These are phyloP conservation scores for Chelonus insularis DNA, from an alignment of 1,140 invertebrate genomes.

Conservation along the genomic window DNA sequence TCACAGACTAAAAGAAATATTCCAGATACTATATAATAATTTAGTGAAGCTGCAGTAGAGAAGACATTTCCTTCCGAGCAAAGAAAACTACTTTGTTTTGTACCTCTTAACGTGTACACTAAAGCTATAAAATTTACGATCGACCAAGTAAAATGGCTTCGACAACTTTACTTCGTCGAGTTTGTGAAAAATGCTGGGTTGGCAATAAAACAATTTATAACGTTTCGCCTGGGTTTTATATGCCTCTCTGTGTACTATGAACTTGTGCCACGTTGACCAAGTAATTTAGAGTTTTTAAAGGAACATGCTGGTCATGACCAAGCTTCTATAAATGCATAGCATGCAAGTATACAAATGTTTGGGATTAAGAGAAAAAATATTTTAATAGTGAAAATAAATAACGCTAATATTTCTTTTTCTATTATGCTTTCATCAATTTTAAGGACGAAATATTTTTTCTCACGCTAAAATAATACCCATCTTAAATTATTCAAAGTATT, in stretches of 20 bases:
- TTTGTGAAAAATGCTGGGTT: constrained; percentile 36
- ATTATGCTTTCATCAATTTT: no score
- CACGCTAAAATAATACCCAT: no score
- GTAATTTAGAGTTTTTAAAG: constrained; percentile 13
- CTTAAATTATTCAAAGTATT: no score
- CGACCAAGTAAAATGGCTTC: constrained; percentile 39
- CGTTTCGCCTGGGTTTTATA: constrained; percentile 4
- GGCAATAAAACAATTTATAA: constrained; percentile 43
- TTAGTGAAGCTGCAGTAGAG: not conserved
- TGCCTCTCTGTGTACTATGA: not conserved
- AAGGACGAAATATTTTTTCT: no score
- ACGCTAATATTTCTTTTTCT: no score
- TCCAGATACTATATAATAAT: constrained; percentile 15
- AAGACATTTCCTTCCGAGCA: constrained; percentile 10
- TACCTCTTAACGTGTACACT: not conserved
- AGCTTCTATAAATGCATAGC: not conserved
- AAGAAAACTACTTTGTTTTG: constrained; percentile 13
- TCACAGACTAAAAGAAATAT: not conserved
- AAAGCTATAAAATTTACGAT: constrained; percentile 43
- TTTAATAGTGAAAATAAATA: no score
- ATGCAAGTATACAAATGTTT: no score
- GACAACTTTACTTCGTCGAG: constrained; percentile 41
- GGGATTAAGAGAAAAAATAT: no score
- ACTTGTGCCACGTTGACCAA: not conserved
- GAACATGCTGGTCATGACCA: not conserved